Evolutionary conservation across 2,888 invertebrate genomes (phyloP).

Genomic region (Euplexia lucipara): DNA sequence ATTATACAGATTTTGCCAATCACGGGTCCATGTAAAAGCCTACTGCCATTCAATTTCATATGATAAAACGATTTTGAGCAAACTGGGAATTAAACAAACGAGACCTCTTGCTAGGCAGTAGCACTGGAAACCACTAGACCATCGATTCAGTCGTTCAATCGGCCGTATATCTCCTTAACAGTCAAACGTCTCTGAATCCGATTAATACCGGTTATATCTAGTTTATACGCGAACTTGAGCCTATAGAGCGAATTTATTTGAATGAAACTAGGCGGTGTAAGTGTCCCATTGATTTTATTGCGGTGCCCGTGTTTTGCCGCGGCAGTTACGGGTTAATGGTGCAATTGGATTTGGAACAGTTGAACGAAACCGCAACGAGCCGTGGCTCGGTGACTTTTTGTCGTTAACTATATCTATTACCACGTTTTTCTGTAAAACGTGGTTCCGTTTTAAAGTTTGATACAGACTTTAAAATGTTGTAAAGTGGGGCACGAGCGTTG

Average conservation of each 20-base stretch:
- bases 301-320: conserved; percentile 76
- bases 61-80: too few species aligned
- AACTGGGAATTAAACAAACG: too few species aligned
- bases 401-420: conserved; percentile 48
- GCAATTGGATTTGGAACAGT: conserved; percentile 78
- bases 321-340: conserved; percentile 79
- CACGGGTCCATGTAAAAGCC: too few species aligned
- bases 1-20: too few species aligned
- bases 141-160: too few species aligned
- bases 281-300: conserved; percentile 82
- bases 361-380: conserved; percentile 73
- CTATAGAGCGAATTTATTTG: conserved; percentile 72
- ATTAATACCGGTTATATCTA: conserved; percentile 71
- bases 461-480: conserved; percentile 54
- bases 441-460: conserved; percentile 36
- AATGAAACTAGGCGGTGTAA: conserved; percentile 76
- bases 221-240: conserved; percentile 70
- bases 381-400: conserved; percentile 60
- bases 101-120: too few species aligned
- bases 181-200: conserved; percentile 59
- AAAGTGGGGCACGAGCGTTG: conserved; percentile 52
- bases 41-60: too few species aligned
- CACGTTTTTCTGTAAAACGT: conserved; percentile 40
- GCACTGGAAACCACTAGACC: too few species aligned
- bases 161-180: conserved; percentile 69